Base-by-base conservation (phyloP, 2,888 invertebrate species). In the Orgyia antiqua region DNA sequence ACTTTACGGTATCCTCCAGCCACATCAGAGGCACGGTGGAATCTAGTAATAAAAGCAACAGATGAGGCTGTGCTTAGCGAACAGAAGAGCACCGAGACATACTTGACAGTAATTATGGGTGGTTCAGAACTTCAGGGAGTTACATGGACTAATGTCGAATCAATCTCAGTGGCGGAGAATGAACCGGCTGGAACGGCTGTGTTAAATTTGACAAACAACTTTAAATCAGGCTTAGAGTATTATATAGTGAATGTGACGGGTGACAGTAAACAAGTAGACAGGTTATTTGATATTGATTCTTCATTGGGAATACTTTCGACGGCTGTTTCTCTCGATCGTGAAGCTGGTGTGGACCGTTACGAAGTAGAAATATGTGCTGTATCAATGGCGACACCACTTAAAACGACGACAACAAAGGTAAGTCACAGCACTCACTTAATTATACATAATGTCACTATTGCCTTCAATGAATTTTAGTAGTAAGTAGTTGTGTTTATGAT, bases 41-140 rank as follows among this genome's bases (percentile, higher is more conserved):
- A 93, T 56, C 83, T 97, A 23, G 93, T 94, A 0, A 91, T 97
- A 24, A 92, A 95, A 58, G 97, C 96, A 2, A 95, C 96, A 5
- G 97, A 97, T 70, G 96, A 96, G 69, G 97, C 96, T 0, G 95
- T 95, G 2, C 92, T 96, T 60, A 92, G 93, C 49, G 96, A 96
- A 68, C 89, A 96, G 39, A 92, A 93, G 73, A 94, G 94, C 41
- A 93, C 95, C 1, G 96, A 97, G 69, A 92, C 94, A 1, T 94
- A 95, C 65, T 87, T 97, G 25, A 96, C 94, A 3, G 89, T 97
- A 33, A 92, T 96, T 36, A 90, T 93, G 44, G 89, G 91, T 7
- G 89, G 90, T 15, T 84, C 87, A 24, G 88, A 88, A 30, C 67
- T 86, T 24, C 87, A 88, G 31, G 88, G 87, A 37, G 90, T 92